Conservation (phyloP, 2,888 invertebrate species). For the Drosophila parthenogenetica region DNA sequence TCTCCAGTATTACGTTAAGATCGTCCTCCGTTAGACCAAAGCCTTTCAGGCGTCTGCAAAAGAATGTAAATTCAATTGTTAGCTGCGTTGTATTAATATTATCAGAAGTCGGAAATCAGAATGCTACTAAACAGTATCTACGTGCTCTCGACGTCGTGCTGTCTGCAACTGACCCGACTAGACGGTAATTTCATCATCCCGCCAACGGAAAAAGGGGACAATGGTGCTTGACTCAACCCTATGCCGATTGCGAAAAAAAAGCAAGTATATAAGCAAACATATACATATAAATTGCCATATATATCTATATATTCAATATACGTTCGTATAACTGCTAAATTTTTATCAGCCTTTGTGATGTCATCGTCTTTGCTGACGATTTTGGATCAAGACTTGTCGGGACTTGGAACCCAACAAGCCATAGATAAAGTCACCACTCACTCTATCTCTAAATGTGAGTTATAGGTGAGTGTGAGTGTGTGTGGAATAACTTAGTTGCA, state of each 20-base stretch:
- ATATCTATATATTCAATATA: slow-evolving; percentile 7
- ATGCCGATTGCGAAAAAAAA: not conserved
- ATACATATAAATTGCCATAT: slow-evolving; percentile 12
- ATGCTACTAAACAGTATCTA: slow-evolving; percentile 9
- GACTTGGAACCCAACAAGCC: slow-evolving; percentile 15
- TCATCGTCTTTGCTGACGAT: slow-evolving; percentile 30
- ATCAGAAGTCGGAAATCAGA: not conserved
- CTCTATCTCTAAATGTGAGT: slow-evolving; percentile 1
- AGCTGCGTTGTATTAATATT: not conserved
- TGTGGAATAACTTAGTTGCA: not conserved
- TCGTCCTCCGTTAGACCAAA: slow-evolving; percentile 91
- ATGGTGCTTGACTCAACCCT: slow-evolving; percentile 18
- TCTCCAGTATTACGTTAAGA: slow-evolving; percentile 88
- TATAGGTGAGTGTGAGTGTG: not conserved
- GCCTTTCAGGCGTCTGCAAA: slow-evolving; percentile 89
- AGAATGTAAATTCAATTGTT: not conserved
- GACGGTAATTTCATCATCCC: slow-evolving; percentile 54
- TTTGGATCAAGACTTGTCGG: slow-evolving; percentile 34
- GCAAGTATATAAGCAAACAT: slow-evolving; percentile 9
- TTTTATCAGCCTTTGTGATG: slow-evolving; percentile 44
- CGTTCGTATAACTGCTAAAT: not conserved
- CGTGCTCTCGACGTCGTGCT: slow-evolving; percentile 50
- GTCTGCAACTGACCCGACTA: slow-evolving; percentile 49
- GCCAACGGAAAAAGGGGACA: slow-evolving; percentile 17
- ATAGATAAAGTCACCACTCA: slow-evolving; percentile 27